Evolutionary conservation across 2,888 invertebrate species (phyloP).

Genomic region (Caenorhabditis plicata): DNA sequence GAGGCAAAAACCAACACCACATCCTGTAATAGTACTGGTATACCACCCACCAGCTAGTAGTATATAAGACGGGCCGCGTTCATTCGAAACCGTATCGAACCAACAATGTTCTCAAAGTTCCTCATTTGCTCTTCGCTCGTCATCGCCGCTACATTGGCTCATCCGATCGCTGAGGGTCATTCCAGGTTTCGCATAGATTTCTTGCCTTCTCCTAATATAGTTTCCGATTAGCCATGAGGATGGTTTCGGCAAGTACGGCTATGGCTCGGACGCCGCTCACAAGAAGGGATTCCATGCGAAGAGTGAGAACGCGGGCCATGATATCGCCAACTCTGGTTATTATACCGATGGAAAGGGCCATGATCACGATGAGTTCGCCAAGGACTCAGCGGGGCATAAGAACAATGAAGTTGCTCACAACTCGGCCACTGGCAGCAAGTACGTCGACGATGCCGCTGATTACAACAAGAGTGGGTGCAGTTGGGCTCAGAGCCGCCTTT

Average conservation of each 20-base stretch:
- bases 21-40: no score
- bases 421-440: slow-evolving; percentile 41
- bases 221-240: slow-evolving; percentile 27
- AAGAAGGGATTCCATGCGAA: slow-evolving; percentile 34
- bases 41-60: no score
- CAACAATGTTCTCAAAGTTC: slow-evolving; percentile 29
- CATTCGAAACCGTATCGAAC: no score
- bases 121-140: slow-evolving; percentile 29
- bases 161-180: slow-evolving; percentile 26
- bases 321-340: slow-evolving; percentile 22
- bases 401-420: slow-evolving; percentile 39
- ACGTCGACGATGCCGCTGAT: slow-evolving; percentile 41
- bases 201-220: neutral
- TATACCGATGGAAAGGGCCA: slow-evolving; percentile 32
- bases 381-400: slow-evolving; percentile 36
- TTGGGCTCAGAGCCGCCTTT: neutral
- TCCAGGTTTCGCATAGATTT: slow-evolving; percentile 13
- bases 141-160: slow-evolving; percentile 10
- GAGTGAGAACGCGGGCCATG: slow-evolving; percentile 38
- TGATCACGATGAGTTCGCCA: slow-evolving; percentile 35
- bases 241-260: slow-evolving; percentile 28
- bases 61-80: no score
- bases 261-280: slow-evolving; percentile 41
- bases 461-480: slow-evolving; percentile 43
- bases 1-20: no score